These are phyloP conservation scores for Thalassarche chlororhynchos DNA, from an alignment of 2,113 vertebrate species.

Conservation along the genomic window DNA sequence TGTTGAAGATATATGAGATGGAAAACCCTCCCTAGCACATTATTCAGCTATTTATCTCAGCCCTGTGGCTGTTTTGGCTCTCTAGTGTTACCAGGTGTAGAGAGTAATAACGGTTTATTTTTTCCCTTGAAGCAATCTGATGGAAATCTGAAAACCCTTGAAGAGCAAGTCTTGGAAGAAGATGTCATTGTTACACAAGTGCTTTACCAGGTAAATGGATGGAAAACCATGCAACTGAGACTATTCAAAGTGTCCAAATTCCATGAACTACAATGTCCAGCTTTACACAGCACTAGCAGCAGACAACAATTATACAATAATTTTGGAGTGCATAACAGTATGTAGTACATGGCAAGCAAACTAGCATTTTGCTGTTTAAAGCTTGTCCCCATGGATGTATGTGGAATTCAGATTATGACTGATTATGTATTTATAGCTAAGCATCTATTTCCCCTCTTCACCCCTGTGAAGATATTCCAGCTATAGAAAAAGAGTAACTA, in stretches of 20 bases:
- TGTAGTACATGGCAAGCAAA: background rate
- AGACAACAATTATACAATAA: background rate
- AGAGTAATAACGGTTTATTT: background rate
- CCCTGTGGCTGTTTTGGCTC: background rate
- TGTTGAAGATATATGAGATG: background rate
- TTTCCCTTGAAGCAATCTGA: background rate
- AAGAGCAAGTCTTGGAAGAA: background rate
- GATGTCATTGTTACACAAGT: background rate
- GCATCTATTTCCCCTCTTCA: background rate
- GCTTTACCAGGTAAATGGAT: background rate
- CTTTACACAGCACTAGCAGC: background rate
- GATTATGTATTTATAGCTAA: background rate
- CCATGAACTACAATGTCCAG: background rate
- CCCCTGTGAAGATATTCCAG: background rate
- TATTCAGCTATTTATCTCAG: background rate
- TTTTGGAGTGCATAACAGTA: background rate
- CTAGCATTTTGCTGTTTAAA: background rate
- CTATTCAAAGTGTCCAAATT: background rate
- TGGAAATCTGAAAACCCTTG: background rate
- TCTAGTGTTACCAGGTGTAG: background rate
- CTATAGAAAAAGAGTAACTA: background rate
- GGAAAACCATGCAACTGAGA: background rate
- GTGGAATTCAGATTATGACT: background rate
- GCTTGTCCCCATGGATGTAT: background rate
- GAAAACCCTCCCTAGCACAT: background rate